A percentile compares a stretch with the other conserved stretches of the same genome.
Evolutionary conservation across 2,888 invertebrate genomes (phyloP).

Genomic region (Epicampocera succincta): DNA sequence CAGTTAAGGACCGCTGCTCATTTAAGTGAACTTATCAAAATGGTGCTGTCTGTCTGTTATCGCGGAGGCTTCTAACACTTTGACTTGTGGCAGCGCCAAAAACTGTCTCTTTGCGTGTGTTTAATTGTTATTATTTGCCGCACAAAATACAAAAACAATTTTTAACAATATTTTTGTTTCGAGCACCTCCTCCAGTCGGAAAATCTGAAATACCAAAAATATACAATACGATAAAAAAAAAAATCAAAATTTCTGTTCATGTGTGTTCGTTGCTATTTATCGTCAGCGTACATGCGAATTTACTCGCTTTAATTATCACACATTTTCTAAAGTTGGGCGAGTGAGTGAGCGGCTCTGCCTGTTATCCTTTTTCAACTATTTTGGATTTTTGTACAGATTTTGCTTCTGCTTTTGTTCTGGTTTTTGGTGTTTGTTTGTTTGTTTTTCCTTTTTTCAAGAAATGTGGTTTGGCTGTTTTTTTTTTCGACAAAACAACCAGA

Average conservation of each 20-base stretch:
- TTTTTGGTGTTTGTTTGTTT: too few relatives aligned
- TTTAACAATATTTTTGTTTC: slow-evolving; percentile 53
- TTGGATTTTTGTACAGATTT: slow-evolving; percentile 27
- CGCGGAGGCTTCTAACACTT: slow-evolving; percentile 29
- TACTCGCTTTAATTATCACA: slow-evolving; percentile 65
- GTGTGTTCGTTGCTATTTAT: slow-evolving; percentile 47
- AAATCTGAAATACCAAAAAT: slow-evolving; percentile 24
- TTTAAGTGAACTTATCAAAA: not conserved
- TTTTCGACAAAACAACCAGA: slow-evolving; percentile 41
- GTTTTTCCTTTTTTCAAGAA: not conserved
- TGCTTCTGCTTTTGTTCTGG: slow-evolving; percentile 27
- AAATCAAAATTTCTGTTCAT: slow-evolving; percentile 28
- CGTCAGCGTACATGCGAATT: slow-evolving; percentile 55
- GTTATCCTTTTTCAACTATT: slow-evolving; percentile 49
- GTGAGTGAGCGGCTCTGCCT: slow-evolving; percentile 21
- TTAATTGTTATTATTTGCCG: slow-evolving; percentile 29
- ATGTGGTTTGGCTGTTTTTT: slow-evolving; percentile 43
- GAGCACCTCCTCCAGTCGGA: slow-evolving; percentile 53
- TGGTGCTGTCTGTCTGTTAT: not conserved
- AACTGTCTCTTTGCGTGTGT: slow-evolving; percentile 28
- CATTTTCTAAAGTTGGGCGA: slow-evolving; percentile 14
- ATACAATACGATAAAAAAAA: too few relatives aligned
- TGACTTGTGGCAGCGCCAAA: slow-evolving; percentile 45
- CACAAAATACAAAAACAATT: slow-evolving; percentile 28
- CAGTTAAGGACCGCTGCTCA: slow-evolving; percentile 8